Base-by-base conservation (phyloP, 2,888 invertebrate species). In the Saturnia pavonia region DNA sequence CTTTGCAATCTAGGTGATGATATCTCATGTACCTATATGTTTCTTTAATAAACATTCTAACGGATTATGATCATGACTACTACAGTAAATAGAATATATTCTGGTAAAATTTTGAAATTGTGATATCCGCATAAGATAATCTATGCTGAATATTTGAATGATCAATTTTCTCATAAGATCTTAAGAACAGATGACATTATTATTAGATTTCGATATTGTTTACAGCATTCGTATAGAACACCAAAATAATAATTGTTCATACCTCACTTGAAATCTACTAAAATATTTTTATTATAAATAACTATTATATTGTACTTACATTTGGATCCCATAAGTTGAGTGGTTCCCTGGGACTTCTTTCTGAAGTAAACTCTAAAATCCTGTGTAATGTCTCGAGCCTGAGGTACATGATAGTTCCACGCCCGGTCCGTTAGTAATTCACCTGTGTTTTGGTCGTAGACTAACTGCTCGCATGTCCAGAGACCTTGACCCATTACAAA, bases 321-420 rank as follows among this genome's bases (percentile, higher is more conserved):
- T 79, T 80, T 81, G 60, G 81, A 73, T 34, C 81, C 78, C 75
- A 96, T 90, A 69, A 96, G 94, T 34, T 95, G 94, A 0, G 91
- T 80, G 0, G 94, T 92, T 82, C 96, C 96, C 25, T 94, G 91
- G 27, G 95, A 94, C 73, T 96, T 95, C 74, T 95, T 94, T 66
- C 95, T 89, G 72, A 97, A 94, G 69, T 95, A 95, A 3, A 97
- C 91, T 69, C 96, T 94, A 73, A 97, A 96, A 85, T 97, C 96
- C 68, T 95, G 92, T 0, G 97, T 97, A 78, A 97, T 97, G 77
- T 97, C 97, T 79, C 95, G 96, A 0, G 95, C 95, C 34, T 96
- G 96, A 0, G 97, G 96, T 0, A 96, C 94, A 80, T 96, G 95
- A 79, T 97, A 97, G 73, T 95, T 95, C 97, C 97, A 97, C 12